These are phyloP conservation scores for Drosophila bifasciata DNA, from an alignment of 1,140 invertebrate species.

Conservation along the genomic window DNA sequence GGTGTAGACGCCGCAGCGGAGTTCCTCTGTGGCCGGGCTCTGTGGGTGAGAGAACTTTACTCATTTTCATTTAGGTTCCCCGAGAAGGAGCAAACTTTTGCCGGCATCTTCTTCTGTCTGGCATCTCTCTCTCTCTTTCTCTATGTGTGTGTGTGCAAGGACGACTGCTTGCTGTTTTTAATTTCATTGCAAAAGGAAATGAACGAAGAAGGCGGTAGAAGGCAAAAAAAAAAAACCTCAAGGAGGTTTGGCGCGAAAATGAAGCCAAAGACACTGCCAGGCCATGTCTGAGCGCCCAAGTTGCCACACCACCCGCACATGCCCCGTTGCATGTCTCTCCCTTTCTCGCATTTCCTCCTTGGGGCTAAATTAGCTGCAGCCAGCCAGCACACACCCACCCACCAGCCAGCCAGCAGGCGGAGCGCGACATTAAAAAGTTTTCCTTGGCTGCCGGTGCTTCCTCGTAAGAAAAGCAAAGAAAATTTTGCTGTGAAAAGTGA, in stretches of 20 bases:
- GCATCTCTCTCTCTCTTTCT: slow-evolving; percentile 4
- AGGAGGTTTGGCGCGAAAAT: slow-evolving; percentile 55
- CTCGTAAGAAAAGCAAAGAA: slow-evolving; percentile 58
- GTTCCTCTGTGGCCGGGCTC: slow-evolving; percentile 4
- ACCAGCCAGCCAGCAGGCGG: too few relatives aligned
- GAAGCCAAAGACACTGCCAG: slow-evolving; percentile 77
- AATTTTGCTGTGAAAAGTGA: slow-evolving; percentile 73
- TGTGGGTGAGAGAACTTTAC: slow-evolving; percentile 70
- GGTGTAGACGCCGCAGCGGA: neutral
- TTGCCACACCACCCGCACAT: slow-evolving; percentile 7
- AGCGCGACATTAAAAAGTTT: slow-evolving; percentile 81
- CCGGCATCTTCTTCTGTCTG: slow-evolving; percentile 8
- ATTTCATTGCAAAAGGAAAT: slow-evolving; percentile 79
- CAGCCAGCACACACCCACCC: too few relatives aligned
- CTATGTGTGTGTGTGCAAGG: slow-evolving; percentile 46
- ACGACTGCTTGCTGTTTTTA: slow-evolving; percentile 81
- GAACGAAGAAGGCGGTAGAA: slow-evolving; percentile 39
- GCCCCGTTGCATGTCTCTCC: neutral
- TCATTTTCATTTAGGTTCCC: slow-evolving; percentile 50
- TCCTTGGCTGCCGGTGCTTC: slow-evolving; percentile 47
- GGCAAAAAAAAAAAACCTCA: slow-evolving; percentile 44
- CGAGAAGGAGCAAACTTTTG: slow-evolving; percentile 60
- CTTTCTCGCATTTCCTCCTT: slow-evolving; percentile 12
- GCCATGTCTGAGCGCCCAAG: slow-evolving; percentile 69
- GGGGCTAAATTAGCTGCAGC: slow-evolving; percentile 73